Percentiles rank a stretch among this genome's conserved stretches.
These are phyloP conservation scores for Eidolon dupreanum DNA, from an alignment of 2,797 vertebrate species.

Conservation along the genomic window DNA sequence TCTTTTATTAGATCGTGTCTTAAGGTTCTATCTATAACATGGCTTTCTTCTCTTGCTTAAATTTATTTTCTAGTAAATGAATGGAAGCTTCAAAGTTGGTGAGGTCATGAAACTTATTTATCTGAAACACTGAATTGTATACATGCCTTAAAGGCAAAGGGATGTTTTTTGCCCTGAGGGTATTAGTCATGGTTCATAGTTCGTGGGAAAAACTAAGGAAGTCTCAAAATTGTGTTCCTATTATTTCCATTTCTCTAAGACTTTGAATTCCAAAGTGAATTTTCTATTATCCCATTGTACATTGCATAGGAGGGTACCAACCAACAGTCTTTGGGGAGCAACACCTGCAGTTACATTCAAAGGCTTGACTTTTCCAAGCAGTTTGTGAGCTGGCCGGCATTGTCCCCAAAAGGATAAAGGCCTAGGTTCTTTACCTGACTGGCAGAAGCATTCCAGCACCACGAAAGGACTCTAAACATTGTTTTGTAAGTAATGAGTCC, in stretches of 20 bases:
- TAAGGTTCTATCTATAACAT: slow-evolving; percentile 46
- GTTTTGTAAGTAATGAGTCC: slow-evolving; percentile 93
- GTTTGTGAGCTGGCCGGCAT: slow-evolving; percentile 88
- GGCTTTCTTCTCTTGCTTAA: slow-evolving; percentile 62
- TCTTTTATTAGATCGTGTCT: slow-evolving; percentile 62
- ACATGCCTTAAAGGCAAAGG: slow-evolving; percentile 84
- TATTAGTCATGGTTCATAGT: slow-evolving; percentile 90
- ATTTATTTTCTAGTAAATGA: slow-evolving; percentile 83
- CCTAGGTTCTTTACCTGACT: slow-evolving; percentile 92
- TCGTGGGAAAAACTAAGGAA: slow-evolving; percentile 91
- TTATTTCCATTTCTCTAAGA: slow-evolving; percentile 91
- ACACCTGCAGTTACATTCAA: slow-evolving; percentile 94
- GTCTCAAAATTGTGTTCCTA: slow-evolving; percentile 91
- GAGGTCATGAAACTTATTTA: slow-evolving; percentile 88
- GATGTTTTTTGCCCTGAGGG: slow-evolving; percentile 88
- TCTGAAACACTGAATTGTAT: slow-evolving; percentile 86
- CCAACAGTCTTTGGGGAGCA: slow-evolving; percentile 89
- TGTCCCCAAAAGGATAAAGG: slow-evolving; percentile 88
- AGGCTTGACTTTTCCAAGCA: slow-evolving; percentile 90
- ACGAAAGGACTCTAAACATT: slow-evolving; percentile 89
- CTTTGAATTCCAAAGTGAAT: slow-evolving; percentile 89
- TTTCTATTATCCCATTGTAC: slow-evolving; percentile 90
- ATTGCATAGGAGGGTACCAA: slow-evolving; percentile 88
- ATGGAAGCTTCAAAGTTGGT: slow-evolving; percentile 83
- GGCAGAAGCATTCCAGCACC: slow-evolving; percentile 91